A percentile compares a stretch with the other conserved stretches of the same genome.
phyloP scores from a whole-genome alignment of 2,113 vertebrate genomes.

The Proterorhinus semilunaris region DNA sequence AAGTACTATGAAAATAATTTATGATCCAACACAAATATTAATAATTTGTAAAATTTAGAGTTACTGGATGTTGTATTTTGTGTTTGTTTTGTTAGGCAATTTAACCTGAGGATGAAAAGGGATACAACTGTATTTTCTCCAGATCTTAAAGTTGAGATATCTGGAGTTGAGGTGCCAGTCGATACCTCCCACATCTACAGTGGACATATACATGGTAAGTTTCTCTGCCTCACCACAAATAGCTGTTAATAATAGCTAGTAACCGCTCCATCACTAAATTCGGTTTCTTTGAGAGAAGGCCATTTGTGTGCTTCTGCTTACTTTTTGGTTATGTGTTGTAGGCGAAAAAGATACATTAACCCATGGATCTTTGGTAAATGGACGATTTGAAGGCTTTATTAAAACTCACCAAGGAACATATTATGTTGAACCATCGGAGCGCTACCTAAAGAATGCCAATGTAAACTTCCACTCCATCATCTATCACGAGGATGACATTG shows the following conservation, averaged over 20 bases:
- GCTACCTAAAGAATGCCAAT: constrained; percentile 84
- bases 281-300: not conserved
- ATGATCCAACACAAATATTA: too few relatives aligned
- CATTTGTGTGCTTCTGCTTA: constrained; percentile 6
- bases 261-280: too few relatives aligned
- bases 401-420: constrained; percentile 88
- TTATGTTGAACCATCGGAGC: constrained; percentile 93
- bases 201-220: constrained; percentile 93
- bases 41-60: not conserved
- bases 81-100: constrained; percentile 77
- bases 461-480: constrained; percentile 93
- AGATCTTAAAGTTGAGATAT: constrained; percentile 88
- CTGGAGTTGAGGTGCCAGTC: constrained; percentile 80
- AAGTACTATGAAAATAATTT: too few relatives aligned
- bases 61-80: not conserved
- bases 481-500: constrained; percentile 95
- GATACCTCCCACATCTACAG: constrained; percentile 98
- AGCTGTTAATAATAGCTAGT: not conserved
- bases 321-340: constrained; percentile 49
- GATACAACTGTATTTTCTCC: constrained; percentile 88
- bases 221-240: not conserved
- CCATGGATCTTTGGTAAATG: constrained; percentile 91
- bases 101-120: constrained; percentile 93
- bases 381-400: constrained; percentile 97
- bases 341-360: constrained; percentile 90